Evolutionary conservation across 1,140 invertebrate species (phyloP), one percentile per base, ranked within the genome.

Genomic region (Bombus confusus): DNA sequence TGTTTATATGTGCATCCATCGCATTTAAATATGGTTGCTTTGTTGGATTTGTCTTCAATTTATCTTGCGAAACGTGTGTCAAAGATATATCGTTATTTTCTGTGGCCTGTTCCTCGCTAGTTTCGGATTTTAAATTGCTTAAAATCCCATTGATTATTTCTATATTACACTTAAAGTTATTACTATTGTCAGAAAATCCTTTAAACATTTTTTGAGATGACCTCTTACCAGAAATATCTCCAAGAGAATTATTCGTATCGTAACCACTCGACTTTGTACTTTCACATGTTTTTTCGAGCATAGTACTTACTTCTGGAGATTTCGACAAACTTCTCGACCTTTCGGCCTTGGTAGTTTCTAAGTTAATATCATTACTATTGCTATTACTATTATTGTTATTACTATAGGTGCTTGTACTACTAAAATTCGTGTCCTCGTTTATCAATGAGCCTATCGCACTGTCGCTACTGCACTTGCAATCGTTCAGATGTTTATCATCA

Each of bases 181-280:
- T 71, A 39, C 43, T 75, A 41, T 41, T 79, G 2, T 15, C 18
- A 5, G 73, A 43, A 39, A 92, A 92, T 43, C 90, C 91, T 64
- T 90, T 90, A 64, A 92, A 92, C 81, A 84, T 83, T 73, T 72
- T 87, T n/a, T 52, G 43, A 43, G 59, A 71, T 34, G 22, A 47
- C 43, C 13, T 75, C 37, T 15, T 81, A 64, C 25, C 82, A 5
- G 69, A 75, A 90, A 41, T 68, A 72, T 13, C 66, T 28, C 83
- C 82, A 15, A 66, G 75, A 1, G 84, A 92, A 18, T 57, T 80
- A 43, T 82, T 89, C 1, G 87, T 90, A 15, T 91, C 88, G 10
- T 86, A 93, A 9, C 83, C 88, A 39, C 85, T 93, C 2, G 88
- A 92, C 13, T 87, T 92, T 43, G 74, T 43, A 41, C 85, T 87